Conservation (phyloP, 2,113 vertebrate species). For the Accipiter cooperii region DNA sequence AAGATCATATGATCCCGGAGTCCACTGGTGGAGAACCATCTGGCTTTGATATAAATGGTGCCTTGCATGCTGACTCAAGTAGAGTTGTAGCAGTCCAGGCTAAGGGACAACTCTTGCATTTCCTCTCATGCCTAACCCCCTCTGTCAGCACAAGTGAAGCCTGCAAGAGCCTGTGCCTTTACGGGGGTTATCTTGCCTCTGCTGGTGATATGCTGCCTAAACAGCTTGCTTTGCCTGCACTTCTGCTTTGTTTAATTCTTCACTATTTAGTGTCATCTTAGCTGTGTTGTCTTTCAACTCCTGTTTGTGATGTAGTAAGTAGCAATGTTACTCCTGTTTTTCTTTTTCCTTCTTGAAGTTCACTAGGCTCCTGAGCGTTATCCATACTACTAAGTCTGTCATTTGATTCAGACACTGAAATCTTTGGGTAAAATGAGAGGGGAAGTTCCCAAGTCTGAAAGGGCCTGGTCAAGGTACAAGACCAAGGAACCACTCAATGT, state of each 20-base stretch:
- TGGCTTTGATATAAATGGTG: background rate
- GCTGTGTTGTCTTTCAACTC: background rate
- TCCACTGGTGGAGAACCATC: background rate
- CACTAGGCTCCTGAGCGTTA: background rate
- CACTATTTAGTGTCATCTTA: background rate
- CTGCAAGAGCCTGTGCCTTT: background rate
- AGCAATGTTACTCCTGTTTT: background rate
- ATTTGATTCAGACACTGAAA: background rate
- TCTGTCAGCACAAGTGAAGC: background rate
- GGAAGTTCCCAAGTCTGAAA: background rate
- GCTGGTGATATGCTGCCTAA: background rate
- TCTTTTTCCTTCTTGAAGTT: background rate
- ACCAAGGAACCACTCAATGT: background rate
- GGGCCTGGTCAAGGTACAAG: background rate
- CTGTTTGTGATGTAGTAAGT: background rate
- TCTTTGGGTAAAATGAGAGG: background rate
- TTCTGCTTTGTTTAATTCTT: background rate
- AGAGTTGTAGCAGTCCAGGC: background rate
- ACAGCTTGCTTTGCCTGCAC: background rate
- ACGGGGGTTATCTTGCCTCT: background rate
- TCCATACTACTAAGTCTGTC: background rate
- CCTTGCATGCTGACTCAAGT: background rate
- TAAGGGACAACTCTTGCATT: background rate
- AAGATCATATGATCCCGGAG: background rate
- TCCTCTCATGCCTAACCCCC: background rate